phyloP scores from a whole-genome alignment of 1,140 invertebrate species.

The Aphis craccivora region DNA sequence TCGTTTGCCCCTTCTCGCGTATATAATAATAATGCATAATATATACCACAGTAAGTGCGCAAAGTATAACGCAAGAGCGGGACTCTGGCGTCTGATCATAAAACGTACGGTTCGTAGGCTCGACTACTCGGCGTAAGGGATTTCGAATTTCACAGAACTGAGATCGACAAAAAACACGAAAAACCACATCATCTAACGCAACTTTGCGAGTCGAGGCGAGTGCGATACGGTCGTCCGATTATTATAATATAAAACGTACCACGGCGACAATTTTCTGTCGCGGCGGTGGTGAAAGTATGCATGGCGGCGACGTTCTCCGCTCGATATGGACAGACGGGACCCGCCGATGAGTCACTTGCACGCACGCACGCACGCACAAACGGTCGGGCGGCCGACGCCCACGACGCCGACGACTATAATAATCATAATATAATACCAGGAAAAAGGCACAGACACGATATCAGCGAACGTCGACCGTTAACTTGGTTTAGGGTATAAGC shows the following conservation, averaged over 20 bases:
- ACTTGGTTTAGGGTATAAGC: slow-evolving; percentile 23
- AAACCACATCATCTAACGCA: not conserved
- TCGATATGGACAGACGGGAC: slow-evolving; percentile 29
- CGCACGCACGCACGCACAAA: not conserved
- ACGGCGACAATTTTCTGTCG: slow-evolving; percentile 5
- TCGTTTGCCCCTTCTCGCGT: not conserved
- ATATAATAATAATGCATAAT: not conserved
- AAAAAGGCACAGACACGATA: not conserved
- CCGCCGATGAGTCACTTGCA: slow-evolving; percentile 12
- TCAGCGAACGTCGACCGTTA: slow-evolving; percentile 5
- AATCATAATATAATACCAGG: not conserved
- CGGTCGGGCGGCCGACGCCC: not conserved
- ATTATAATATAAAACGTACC: not conserved
- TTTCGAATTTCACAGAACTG: not conserved
- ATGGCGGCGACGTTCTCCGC: not conserved
- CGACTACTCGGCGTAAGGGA: not conserved
- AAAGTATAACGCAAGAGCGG: too few species aligned
- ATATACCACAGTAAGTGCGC: too few species aligned
- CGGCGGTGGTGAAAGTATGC: slow-evolving; percentile 27
- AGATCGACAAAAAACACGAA: not conserved
- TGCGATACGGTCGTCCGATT: not conserved
- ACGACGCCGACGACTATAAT: not conserved
- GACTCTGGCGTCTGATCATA: not conserved
- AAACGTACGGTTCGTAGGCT: not conserved
- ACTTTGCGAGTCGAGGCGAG: not conserved